These are phyloP conservation scores for Spicauda simplicius DNA, from an alignment of 2,888 invertebrate species.

Conservation along the genomic window DNA sequence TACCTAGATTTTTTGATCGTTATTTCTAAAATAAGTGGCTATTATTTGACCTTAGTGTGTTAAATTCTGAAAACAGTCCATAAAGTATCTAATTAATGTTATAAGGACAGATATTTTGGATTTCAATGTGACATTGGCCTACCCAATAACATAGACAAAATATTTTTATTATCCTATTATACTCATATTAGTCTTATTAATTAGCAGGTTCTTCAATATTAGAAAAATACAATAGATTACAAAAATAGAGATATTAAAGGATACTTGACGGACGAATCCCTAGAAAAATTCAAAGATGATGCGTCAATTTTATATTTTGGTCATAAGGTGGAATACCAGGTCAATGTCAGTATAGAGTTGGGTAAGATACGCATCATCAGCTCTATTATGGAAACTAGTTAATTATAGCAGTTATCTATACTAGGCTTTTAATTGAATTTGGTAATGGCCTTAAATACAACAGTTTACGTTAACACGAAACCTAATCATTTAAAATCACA, in stretches of 20 bases:
- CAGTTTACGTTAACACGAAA: neutral
- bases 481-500: no score
- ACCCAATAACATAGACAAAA: neutral
- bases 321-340: constrained; percentile 11
- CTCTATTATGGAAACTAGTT: constrained; percentile 2
- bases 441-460: neutral
- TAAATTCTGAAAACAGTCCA: no score
- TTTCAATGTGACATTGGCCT: neutral
- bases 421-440: neutral
- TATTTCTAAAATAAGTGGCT: no score
- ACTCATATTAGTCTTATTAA: neutral
- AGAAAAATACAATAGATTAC: neutral
- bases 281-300: neutral
- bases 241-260: neutral
- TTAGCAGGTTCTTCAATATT: neutral
- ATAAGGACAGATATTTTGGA: neutral
- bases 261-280: neutral
- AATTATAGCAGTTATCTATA: neutral
- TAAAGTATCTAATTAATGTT: neutral
- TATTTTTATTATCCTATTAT: neutral
- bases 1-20: no score
- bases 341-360: constrained; percentile 9
- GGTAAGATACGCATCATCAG: constrained; percentile 4
- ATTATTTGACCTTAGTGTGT: neutral
- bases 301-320: neutral